Base-by-base conservation (phyloP, 2,888 invertebrate genomes). In the Drosophila formosana region DNA sequence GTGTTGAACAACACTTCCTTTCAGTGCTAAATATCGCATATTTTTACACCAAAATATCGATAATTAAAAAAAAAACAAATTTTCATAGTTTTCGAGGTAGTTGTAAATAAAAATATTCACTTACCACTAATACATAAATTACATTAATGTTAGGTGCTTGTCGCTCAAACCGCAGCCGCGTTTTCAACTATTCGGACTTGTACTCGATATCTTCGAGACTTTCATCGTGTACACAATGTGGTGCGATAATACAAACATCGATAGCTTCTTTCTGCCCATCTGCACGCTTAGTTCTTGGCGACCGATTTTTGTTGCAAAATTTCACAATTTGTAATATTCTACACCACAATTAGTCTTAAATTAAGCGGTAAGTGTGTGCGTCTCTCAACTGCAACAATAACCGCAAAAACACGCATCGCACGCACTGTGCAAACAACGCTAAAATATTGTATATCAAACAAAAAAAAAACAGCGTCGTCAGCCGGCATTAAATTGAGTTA, bases 401-500 rank as follows among this genome's bases (percentile, higher is more conserved):
- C 30, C 34, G 13, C 25, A 32, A 25, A 25, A 2, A 55, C 5
- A 45, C 18, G 32, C 11, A 43, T 18, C 25, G 37, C 2, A n/a
- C 34, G 11, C 37, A n/a, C 5, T 37, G 49, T 23, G 23, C 18
- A 37, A 8, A 11, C 13, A 39, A 23, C 30, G 9, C 4, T 8
- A 39, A 47, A 51, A 64, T 25, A 46, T 53, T 47, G 50, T 37
- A 45, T 39, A 32, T 55, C 30, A 46, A 25, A 18, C 18, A 18
- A 18, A 18, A 18, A 18, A 18, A 18, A n/a, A 18, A 43, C 9
- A 60, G 51, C 55, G 66, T 43, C 66, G 57, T 43, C 66, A 57
- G 55, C 78, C 75, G 75, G 75, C 78, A 70, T 63, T 53, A 46
- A 72, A 78, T 58, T 60, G 28, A 52, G 8, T 46, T 32, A 6